Base-by-base conservation (phyloP, 2,888 invertebrate genomes). In the Drosophila bunnanda region DNA sequence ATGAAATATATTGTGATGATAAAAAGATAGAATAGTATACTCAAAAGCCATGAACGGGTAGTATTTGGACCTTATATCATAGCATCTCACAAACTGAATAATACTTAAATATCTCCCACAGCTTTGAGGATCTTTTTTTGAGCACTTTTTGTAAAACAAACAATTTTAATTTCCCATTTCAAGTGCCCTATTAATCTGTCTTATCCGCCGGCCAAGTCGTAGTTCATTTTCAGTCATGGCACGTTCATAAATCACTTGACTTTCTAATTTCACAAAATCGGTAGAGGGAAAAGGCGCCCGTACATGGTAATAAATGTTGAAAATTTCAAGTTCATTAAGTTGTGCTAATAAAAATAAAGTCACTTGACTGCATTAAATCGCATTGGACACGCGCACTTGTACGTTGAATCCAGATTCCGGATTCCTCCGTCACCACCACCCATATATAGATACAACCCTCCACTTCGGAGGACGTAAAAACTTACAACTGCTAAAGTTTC, bases 301-400 rank as follows among this genome's bases (percentile, higher is more conserved):
- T 34, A 67, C 61, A 73, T 69, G 65, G 83, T 80, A 88, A 89
- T 89, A 88, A 89, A 88, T 90, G 86, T 66, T 78, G 74, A 34
- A 72, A 78, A 59, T 78, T 89, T 90, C 90, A 69, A 88, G 82
- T 89, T 88, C 90, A 90, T 90, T 89, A 90, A 90, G 82, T 87
- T 90, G 77, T 83, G 89, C 87, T 87, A 89, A 89, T 89, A 82
- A 79, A 78, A 88, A 90, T 89, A 88, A 91, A 91, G 80, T 79
- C 88, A 90, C 85, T 86, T 73, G 82, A 82, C 78, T 90, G 88
- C 82, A 83, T 85, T 75, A 88, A 91, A 91, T 91, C 82, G 72
- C 68, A 90, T 91, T 91, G 82, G 89, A 75, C 67, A 90, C 89
- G 91, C 89, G 82, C 91, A 91, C 92, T 91, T 91, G 91, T 90